Conservation (phyloP, 2,888 invertebrate species). For the Lochmaea crataegi region DNA sequence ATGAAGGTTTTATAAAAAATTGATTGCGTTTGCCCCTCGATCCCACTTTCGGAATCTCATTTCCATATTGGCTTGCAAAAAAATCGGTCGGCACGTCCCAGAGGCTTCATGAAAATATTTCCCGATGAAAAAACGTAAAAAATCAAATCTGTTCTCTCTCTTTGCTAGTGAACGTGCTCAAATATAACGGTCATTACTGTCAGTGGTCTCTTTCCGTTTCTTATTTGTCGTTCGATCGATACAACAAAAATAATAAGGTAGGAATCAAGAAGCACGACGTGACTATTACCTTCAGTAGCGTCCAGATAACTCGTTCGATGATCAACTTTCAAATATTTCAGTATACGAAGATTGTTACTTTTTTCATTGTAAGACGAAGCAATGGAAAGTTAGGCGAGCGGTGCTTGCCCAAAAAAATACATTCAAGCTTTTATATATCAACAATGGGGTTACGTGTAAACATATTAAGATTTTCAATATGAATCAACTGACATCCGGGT, state of each 20-base stretch:
- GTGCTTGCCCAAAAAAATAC: too few species aligned
- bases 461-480: too few species aligned
- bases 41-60: slow-evolving; percentile 2
- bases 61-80: slow-evolving; percentile 2
- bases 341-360: too few species aligned
- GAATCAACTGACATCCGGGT: too few species aligned
- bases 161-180: slow-evolving; percentile 31
- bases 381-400: too few species aligned
- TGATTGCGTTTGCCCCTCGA: neutral
- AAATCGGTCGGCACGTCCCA: slow-evolving; percentile 19
- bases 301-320: too few species aligned
- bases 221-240: slow-evolving; percentile 30
- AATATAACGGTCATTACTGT: slow-evolving; percentile 37
- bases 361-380: too few species aligned
- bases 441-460: too few species aligned
- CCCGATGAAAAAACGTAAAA: slow-evolving; percentile 33
- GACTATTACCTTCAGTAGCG: slow-evolving; percentile 25
- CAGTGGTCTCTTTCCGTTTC: slow-evolving; percentile 32
- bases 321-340: too few species aligned
- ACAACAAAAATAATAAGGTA: slow-evolving; percentile 40
- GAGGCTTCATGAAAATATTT: slow-evolving; percentile 24
- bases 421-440: too few species aligned
- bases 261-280: slow-evolving; percentile 35
- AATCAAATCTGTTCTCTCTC: slow-evolving; percentile 35
- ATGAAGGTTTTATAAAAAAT: neutral